Conservation (phyloP, 2,888 invertebrate genomes). For the Zonitis immaculata region DNA sequence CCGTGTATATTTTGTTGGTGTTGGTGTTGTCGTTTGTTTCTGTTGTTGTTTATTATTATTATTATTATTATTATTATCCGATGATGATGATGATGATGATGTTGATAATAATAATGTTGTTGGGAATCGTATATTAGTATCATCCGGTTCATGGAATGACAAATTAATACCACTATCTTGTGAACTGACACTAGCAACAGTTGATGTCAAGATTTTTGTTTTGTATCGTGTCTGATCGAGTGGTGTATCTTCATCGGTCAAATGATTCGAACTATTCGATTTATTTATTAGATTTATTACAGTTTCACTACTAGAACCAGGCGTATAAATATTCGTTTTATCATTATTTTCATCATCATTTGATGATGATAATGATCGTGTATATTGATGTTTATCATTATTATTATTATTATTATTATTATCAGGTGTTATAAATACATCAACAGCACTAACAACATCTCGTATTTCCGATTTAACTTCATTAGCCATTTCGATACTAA, state of each 20-base stretch:
- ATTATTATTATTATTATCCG: too few species aligned
- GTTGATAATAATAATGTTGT: too few species aligned
- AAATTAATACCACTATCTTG: constrained; percentile 76
- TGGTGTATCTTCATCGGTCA: constrained; percentile 55
- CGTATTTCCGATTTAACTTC: constrained; percentile 75
- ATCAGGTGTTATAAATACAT: constrained; percentile 52
- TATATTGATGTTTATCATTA: constrained; percentile 39
- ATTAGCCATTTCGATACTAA: constrained; percentile 72
- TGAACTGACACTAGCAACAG: constrained; percentile 66
- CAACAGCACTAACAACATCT: constrained; percentile 69
- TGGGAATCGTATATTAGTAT: too few species aligned
- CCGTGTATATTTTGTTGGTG: constrained; percentile 32
- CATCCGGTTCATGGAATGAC: constrained; percentile 67
- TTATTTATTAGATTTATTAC: constrained; percentile 48
- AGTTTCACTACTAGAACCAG: constrained; percentile 43
- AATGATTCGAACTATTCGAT: constrained; percentile 54
- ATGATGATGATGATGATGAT: too few species aligned
- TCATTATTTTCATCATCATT: constrained; percentile 40
- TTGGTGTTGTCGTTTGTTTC: too few species aligned
- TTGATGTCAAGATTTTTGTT: constrained; percentile 59
- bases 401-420: too few species aligned
- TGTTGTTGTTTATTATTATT: constrained; percentile 34
- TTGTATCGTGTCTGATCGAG: constrained; percentile 43
- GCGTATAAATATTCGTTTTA: constrained; percentile 33
- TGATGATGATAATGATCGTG: too few species aligned